phyloP scores from a whole-genome alignment of 2,888 invertebrate species.

The Pristionchus entomophagus region DNA sequence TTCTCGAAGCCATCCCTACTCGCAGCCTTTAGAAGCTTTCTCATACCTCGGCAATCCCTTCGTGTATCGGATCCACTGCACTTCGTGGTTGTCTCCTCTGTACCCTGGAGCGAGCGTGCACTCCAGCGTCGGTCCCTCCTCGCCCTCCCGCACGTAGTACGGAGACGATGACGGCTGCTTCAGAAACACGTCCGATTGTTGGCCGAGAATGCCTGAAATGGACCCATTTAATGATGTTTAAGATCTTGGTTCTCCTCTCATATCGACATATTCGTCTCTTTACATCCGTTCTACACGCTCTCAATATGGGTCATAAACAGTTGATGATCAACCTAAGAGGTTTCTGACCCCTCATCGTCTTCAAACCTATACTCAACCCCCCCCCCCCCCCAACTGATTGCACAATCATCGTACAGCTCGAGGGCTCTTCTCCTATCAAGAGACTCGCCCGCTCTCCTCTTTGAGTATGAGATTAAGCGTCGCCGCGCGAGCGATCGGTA shows the following conservation, averaged over 20 bases:
- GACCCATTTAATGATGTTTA: background rate
- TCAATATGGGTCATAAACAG: too few relatives aligned
- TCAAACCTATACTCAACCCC: too few relatives aligned
- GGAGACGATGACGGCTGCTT: constrained; percentile 63
- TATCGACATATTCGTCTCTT: too few relatives aligned
- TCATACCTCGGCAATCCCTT: constrained; percentile 59
- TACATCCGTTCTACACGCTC: too few relatives aligned
- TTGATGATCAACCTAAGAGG: too few relatives aligned
- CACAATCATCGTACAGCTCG: constrained; percentile 40
- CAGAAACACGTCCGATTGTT: constrained; percentile 27
- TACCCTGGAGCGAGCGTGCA: constrained; percentile 61
- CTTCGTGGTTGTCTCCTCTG: constrained; percentile 56
- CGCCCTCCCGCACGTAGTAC: constrained; percentile 69
- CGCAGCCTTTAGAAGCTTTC: too few relatives aligned
- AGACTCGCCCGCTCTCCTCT: constrained; percentile 21
- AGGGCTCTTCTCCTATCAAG: constrained; percentile 43
- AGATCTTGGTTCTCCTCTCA: too few relatives aligned
- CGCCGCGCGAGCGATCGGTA: background rate
- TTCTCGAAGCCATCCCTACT: too few relatives aligned
- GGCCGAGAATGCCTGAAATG: background rate
- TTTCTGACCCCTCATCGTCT: too few relatives aligned
- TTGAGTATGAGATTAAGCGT: constrained; percentile 43
- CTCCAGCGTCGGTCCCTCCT: constrained; percentile 61
- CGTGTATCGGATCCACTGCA: constrained; percentile 60
- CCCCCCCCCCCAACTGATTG: too few relatives aligned